These are phyloP conservation scores for Heliothis peltigera DNA, from an alignment of 2,888 invertebrate species.

Conservation along the genomic window DNA sequence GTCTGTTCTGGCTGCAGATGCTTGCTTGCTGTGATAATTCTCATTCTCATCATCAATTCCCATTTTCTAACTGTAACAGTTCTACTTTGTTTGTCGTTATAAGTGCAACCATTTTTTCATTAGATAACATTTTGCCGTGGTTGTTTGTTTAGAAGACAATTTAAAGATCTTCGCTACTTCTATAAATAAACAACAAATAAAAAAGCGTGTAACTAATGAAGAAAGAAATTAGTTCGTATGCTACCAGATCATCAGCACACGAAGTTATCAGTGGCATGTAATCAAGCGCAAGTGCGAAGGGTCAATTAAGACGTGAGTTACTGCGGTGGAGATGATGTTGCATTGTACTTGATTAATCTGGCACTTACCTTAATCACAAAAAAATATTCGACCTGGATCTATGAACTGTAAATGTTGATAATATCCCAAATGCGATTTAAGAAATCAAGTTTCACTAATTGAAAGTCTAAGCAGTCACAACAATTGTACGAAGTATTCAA, in stretches of 20 bases:
- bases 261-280: slow-evolving; percentile 44
- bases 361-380: not conserved
- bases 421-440: not conserved
- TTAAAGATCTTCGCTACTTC: too few species aligned
- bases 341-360: slow-evolving; percentile 10
- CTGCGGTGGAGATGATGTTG: slow-evolving; percentile 24
- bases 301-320: slow-evolving; percentile 38
- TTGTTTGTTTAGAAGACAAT: slow-evolving; percentile 5
- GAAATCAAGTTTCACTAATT: not conserved
- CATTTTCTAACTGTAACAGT: too few species aligned
- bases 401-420: too few species aligned
- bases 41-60: too few species aligned
- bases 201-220: not conserved
- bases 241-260: slow-evolving; percentile 23
- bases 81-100: too few species aligned
- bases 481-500: slow-evolving; percentile 18
- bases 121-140: too few species aligned
- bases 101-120: too few species aligned
- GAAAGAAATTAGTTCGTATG: slow-evolving; percentile 10
- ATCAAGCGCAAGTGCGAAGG: slow-evolving; percentile 43
- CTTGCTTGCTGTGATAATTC: too few species aligned
- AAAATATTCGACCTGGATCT: too few species aligned
- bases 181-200: too few species aligned
- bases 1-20: slow-evolving; percentile 1
- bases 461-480: not conserved